Evolutionary conservation across 1,140 invertebrate species (phyloP).

Genomic region (Drosophila murphyi): DNA sequence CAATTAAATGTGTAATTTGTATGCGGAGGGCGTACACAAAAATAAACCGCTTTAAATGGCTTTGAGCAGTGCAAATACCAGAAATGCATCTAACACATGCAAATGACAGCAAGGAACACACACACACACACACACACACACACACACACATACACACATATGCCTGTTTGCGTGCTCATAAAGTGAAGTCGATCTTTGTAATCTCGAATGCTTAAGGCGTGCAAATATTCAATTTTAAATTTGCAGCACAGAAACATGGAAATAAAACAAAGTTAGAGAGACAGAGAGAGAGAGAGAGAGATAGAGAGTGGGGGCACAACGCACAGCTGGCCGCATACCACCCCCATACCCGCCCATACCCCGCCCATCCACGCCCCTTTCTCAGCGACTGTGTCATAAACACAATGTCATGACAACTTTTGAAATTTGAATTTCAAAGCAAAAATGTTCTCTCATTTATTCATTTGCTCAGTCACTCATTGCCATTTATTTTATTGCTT

Average conservation of each 20-base stretch:
- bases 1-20: constrained; percentile 50
- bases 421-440: constrained; percentile 83
- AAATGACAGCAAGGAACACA: constrained; percentile 69
- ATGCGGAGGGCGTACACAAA: constrained; percentile 56
- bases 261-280: constrained; percentile 17
- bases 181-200: constrained; percentile 80
- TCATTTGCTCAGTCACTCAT: constrained; percentile 82
- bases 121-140: constrained; percentile 33
- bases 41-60: constrained; percentile 81
- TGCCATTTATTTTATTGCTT: constrained; percentile 80
- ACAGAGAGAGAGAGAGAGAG: constrained; percentile 11
- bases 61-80: constrained; percentile 78
- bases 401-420: constrained; percentile 83
- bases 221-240: constrained; percentile 83
- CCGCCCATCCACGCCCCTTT: neutral
- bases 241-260: constrained; percentile 56
- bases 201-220: constrained; percentile 80
- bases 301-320: constrained; percentile 2
- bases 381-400: constrained; percentile 64
- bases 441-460: constrained; percentile 73
- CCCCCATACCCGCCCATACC: neutral
- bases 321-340: neutral
- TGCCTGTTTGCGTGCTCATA: constrained; percentile 61
- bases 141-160: constrained; percentile 2
- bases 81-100: constrained; percentile 71